phyloP scores from a whole-genome alignment of 2,888 invertebrate genomes.

The Melinopterus prodromus region DNA sequence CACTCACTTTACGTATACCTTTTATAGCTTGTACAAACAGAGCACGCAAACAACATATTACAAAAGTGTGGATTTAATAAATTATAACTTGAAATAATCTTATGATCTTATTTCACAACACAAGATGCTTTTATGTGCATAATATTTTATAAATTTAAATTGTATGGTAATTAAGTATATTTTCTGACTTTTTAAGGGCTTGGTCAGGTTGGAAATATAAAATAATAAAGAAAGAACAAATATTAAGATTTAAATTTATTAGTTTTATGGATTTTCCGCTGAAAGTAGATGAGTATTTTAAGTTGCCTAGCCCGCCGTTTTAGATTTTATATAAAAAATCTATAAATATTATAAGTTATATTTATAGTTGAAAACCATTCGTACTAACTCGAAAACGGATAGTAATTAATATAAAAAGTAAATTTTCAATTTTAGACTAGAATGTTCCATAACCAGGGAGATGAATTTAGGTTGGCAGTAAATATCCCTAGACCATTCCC shows the following conservation, averaged over 20 bases:
- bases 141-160: not conserved
- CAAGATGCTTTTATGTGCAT: not conserved
- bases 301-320: not conserved
- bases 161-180: not conserved
- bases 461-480: not conserved
- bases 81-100: not conserved
- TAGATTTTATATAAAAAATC: not conserved
- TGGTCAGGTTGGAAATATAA: no score
- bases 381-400: no score
- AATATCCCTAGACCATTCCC: not conserved
- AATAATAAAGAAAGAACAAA: no score
- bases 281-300: not conserved
- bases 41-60: not conserved
- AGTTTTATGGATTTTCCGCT: no score
- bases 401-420: not conserved
- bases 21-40: not conserved
- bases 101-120: not conserved
- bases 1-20: not conserved
- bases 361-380: no score
- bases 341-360: not conserved
- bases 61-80: conserved; percentile 4
- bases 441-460: not conserved
- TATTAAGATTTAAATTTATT: no score
- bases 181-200: no score
- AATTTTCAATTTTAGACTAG: not conserved